Base-by-base conservation (phyloP, 2,888 invertebrate genomes). In the Crepidodera aurea region DNA sequence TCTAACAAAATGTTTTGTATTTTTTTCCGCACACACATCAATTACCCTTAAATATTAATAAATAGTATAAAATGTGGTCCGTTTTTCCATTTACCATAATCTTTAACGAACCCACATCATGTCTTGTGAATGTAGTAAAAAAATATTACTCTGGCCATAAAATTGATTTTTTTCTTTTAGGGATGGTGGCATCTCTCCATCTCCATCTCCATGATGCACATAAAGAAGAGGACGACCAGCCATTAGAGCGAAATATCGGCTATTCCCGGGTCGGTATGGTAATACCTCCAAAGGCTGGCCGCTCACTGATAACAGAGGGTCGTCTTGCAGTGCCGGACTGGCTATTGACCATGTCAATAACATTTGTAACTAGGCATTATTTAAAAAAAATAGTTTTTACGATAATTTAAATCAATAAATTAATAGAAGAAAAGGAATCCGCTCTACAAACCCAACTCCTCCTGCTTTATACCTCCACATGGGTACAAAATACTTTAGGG, bases 221-320 rank as follows among this genome's bases (percentile, higher is more conserved):
- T 64, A 67, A 67, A 67, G 67, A 69, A 68, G 67, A 66, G 64
- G 64, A 69, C 63, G 68, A 62, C 67, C 69, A 71, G 69, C 71
- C 70, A 72, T 71, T 71, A 69, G 63, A 59, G 69, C 65, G 67
- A 71, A 71, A 79, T 79, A 79, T 78, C 76, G 78, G 79, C 79
- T 75, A 79, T 79, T 78, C 77, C 79, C 75, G 78, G 77, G 75
- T 77, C 77, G 77, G 79, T 78, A 79, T 78, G 79, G 79, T 80
- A 80, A 80, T 80, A 77, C 79, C 78, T 77, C 74, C 78, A 75
- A 76, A 77, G 77, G 81, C 81, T 81, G 81, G 81, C 78, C 81
- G 78, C 76, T 75, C 78, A 77, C 81, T 81, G 81, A 81, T 81
- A 81, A 81, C 80, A 77, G 77, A 79, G 79, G 80, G 80, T 80